Base-by-base conservation (phyloP, 2,113 vertebrate species). In the Pseudorasbora parva region DNA sequence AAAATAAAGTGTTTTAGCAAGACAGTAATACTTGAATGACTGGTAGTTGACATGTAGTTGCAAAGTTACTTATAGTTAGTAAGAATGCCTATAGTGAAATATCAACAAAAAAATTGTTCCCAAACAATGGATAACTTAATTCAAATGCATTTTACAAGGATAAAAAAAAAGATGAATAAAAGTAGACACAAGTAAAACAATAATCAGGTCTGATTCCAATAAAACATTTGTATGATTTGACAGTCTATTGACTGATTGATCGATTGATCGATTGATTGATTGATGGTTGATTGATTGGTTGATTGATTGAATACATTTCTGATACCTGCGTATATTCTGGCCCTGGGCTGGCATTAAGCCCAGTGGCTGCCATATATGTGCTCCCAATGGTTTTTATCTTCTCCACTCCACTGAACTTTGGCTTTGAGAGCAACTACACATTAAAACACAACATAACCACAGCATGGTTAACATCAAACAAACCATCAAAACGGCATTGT, bases 341-440 rank as follows among this genome's bases (percentile, higher is more conserved):
- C 86, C 94, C 97, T 78, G 97, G 93, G 14, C 96, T 95, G 2
- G 96, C 95, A 12, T 97, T 99, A 73, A 99, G 80, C 43, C 97
- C 98, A 6, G 98, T 99, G 10, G 98, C 97, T 45, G 98, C 98
- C 98, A 99, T 99, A 85, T 99, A 99, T 0, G 97, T 99, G 93
- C 98, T 99, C 87, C 98, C 98, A 56, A 99, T 99, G 82, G 98
- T 99, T 93, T 99, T 99, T 91, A 99, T 99, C 90, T 99, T 99
- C 90, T 99, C 98, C 83, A 99, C 98, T 5, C 98, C 97, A 30
- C 98, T 99, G 93, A 99, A 99, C 88, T 99, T 99, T 10, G 98
- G 98, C 90, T 99, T 99, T 66, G 97, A 99, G 81, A 99, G 87
- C 85, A 99, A 89, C 97, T 99, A 90, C 64, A 66, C 10, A 74